Base-by-base conservation (phyloP, 2,113 vertebrate genomes). In the Neoarius graeffei region DNA sequence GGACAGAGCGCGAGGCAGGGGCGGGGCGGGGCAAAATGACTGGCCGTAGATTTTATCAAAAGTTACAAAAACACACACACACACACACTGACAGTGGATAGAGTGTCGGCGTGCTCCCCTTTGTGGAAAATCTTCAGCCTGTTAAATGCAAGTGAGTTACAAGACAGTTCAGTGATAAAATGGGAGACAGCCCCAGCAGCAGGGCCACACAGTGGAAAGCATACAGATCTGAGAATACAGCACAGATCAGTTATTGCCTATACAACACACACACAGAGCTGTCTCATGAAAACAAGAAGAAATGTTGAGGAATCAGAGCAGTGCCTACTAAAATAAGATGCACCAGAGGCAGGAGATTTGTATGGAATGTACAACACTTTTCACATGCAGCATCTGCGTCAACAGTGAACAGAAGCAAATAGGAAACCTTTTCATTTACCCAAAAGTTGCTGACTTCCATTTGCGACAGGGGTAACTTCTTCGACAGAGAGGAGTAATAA, bases 361-460 rank as follows among this genome's bases (percentile, higher is more conserved):
- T 54, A 23, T 80, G 56, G 71, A 79, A 54, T 83, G 56, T 25
- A 85, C 27, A 74, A 54, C 62, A 64, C 35, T 86, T 67, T 60
- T 52, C 20, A 52, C 84, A 88, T 86, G 84, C 84, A 87, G 79
- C 79, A 86, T 42, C 77, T 83, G 73, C n/a, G 25, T 52, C 17
- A 25, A 25, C 74, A 86, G 74, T 13, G 3, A 83, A 57, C 60
- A 60, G 14, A 89, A 89, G 60, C 8, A n/a, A 88, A 85, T 56
- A 90, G 62, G 10, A 89, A 93, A 93, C 23, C 73, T 62, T 91
- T 88, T 1, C 19, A 92, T 94, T 94, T 96, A 96, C 95, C 95
- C 94, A 89, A 94, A 94, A 64, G 95, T 95, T 85, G 95, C 93
- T 4, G 95, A 96, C 90, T 94, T 96, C 95, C 95, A 96, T 92